These are phyloP conservation scores for Ectemnius lituratus DNA, from an alignment of 2,888 invertebrate species.

Conservation along the genomic window DNA sequence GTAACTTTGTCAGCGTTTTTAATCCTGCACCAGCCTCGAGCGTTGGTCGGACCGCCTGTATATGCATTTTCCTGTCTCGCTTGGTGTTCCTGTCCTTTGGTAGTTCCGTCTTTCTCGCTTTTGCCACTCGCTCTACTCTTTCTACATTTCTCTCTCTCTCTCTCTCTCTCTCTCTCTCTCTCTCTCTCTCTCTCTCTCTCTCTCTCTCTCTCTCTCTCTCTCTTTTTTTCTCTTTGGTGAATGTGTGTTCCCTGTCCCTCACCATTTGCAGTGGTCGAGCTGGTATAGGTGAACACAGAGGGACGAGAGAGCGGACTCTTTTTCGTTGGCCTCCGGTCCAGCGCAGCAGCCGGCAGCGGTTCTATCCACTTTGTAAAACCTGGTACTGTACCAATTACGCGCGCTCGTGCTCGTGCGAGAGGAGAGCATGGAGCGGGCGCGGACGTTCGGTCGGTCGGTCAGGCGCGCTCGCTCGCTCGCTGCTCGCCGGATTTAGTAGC, in stretches of 20 bases:
- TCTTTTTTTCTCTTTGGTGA: slow-evolving; percentile 23
- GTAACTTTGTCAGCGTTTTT: slow-evolving; percentile 75
- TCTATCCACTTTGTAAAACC: slow-evolving; percentile 64
- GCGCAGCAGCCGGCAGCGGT: slow-evolving; percentile 28
- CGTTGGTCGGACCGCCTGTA: slow-evolving; percentile 21
- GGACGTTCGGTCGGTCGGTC: too few species aligned
- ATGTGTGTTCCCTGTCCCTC: neutral
- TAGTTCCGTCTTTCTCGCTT: slow-evolving; percentile 29
- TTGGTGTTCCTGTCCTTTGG: slow-evolving; percentile 13
- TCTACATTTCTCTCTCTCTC: slow-evolving; percentile 16
- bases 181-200: slow-evolving; percentile 23
- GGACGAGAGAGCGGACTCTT: slow-evolving; percentile 29
- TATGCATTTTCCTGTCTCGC: slow-evolving; percentile 16
- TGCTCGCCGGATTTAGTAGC: slow-evolving; percentile 70
- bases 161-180: slow-evolving; percentile 29
- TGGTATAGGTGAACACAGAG: slow-evolving; percentile 13
- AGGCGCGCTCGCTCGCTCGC: neutral
- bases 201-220: slow-evolving; percentile 8
- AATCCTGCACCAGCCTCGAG: slow-evolving; percentile 55
- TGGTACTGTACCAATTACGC: slow-evolving; percentile 70
- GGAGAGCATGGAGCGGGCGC: too few species aligned
- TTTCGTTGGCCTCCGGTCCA: slow-evolving; percentile 42
- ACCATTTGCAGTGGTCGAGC: slow-evolving; percentile 16
- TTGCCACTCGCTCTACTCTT: slow-evolving; percentile 21
- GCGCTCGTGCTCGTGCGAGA: slow-evolving; percentile 50